These are phyloP conservation scores for Chaetura pelagica DNA, from an alignment of 2,113 vertebrate species.

Conservation along the genomic window DNA sequence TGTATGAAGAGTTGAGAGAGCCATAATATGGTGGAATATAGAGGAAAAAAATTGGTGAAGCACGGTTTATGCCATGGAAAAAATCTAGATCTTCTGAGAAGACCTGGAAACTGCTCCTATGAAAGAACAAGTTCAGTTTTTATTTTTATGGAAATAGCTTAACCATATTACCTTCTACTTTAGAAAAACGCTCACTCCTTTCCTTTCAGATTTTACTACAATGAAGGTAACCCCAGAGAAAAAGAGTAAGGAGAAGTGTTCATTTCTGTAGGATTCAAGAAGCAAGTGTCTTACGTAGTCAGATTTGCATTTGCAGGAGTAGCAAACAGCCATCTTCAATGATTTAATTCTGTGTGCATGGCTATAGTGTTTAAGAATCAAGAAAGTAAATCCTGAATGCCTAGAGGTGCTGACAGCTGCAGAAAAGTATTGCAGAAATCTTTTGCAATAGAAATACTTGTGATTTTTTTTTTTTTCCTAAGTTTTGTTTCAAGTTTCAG, in stretches of 20 bases:
- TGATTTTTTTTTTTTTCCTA: background rate
- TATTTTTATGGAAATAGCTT: background rate
- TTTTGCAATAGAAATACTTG: background rate
- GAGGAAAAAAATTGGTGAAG: background rate
- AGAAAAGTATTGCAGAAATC: background rate
- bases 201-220: background rate
- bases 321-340: background rate
- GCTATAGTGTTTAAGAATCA: background rate
- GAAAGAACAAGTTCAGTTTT: background rate
- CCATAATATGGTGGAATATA: background rate
- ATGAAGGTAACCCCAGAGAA: background rate
- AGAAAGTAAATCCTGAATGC: background rate
- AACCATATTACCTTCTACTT: background rate
- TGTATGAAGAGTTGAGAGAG: background rate
- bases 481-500: background rate
- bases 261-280: background rate
- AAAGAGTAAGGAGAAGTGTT: background rate
- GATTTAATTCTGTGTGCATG: background rate
- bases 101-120: background rate
- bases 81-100: background rate
- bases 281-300: background rate
- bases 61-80: background rate
- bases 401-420: background rate
- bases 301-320: background rate
- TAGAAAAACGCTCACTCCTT: background rate